Conservation (phyloP, 1,140 invertebrate genomes). For the Phymastichus coffea region DNA sequence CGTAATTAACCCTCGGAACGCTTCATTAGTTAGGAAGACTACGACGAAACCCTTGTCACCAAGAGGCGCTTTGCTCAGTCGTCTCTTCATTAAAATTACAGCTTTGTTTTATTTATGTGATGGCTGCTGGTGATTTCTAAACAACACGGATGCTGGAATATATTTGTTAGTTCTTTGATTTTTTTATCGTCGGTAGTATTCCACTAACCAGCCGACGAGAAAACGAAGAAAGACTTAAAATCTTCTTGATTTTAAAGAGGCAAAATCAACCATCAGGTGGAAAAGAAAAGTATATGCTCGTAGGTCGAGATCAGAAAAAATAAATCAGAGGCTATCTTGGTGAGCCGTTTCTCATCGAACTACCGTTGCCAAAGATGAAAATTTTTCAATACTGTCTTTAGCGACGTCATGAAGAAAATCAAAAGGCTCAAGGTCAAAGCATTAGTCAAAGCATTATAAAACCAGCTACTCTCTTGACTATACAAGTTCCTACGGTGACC, state of each 20-base stretch:
- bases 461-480: no score
- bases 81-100: constrained; percentile 48
- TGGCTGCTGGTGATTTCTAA: background rate
- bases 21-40: constrained; percentile 50
- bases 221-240: background rate
- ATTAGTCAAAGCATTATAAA: constrained; percentile 29
- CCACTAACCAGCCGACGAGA: background rate
- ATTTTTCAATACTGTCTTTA: no score
- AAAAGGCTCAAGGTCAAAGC: constrained; percentile 34
- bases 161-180: background rate
- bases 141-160: background rate
- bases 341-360: no score
- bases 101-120: constrained; percentile 13
- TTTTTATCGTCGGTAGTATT: background rate
- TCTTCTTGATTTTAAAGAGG: no score
- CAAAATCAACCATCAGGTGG: no score
- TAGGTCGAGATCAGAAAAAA: no score
- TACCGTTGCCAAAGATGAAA: no score
- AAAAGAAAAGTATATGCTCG: no score
- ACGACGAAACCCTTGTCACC: constrained; percentile 41
- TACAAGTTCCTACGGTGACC: constrained; percentile 45
- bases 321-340: no score
- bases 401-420: no score
- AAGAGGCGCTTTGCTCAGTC: constrained; percentile 42
- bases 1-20: constrained; percentile 51